Evolutionary conservation across 2,888 invertebrate species (phyloP).

Genomic region (Suillia variegata): DNA sequence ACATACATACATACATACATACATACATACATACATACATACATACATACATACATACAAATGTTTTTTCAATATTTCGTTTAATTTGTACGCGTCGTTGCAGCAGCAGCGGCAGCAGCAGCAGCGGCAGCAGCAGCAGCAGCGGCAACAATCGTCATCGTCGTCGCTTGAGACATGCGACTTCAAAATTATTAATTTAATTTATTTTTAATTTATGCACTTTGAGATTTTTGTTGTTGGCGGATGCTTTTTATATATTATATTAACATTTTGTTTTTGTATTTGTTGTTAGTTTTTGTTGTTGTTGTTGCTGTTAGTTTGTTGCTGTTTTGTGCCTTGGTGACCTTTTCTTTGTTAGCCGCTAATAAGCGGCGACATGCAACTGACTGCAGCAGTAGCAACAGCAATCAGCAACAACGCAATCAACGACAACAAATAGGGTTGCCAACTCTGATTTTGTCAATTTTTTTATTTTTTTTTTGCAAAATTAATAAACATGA

Average conservation of each 20-base stretch:
- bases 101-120: background rate
- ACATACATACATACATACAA: no score
- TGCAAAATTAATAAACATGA: no score
- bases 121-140: background rate
- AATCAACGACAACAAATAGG: background rate
- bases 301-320: slow-evolving; percentile 7
- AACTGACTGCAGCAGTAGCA: slow-evolving; percentile 4
- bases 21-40: no score
- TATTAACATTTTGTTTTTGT: background rate
- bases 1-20: no score
- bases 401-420: background rate
- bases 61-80: background rate
- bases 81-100: background rate
- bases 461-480: no score
- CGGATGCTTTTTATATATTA: background rate
- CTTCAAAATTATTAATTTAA: slow-evolving; percentile 16
- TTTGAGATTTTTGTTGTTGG: background rate
- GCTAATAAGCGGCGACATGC: slow-evolving; percentile 18
- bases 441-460: no score
- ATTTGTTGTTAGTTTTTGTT: no score
- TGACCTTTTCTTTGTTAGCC: slow-evolving; percentile 15
- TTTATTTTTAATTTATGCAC: slow-evolving; percentile 13
- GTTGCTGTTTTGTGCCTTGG: background rate
- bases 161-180: background rate
- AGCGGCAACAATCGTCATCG: background rate